Evolutionary conservation across 2,888 invertebrate species (phyloP), one percentile per base, ranked within the genome.

Genomic region (Platyscelio sp.): DNA sequence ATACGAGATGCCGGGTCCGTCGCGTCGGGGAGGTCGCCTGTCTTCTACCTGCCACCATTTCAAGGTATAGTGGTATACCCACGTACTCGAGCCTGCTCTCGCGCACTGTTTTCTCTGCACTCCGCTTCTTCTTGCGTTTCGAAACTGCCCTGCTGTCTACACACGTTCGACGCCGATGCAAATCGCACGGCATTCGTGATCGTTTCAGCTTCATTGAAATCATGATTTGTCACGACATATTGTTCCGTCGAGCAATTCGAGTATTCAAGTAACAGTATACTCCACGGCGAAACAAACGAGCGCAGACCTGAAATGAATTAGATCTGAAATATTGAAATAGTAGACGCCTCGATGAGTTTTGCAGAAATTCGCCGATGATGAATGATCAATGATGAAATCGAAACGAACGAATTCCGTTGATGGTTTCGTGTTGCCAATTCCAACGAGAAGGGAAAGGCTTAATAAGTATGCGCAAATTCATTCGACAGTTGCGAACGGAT

Each of bases 31-130:
- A 91, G 92, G 91, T 92, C 91, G 90, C 86, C 80, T 90, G 90
- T 91, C 92, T 91, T 91, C 92, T 92, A 92, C 91, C 92, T 92
- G 92, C 91, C 92, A 91, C 90, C 87, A 88, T 88, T 88, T 90
- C 87, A 87, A 72, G 72, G 61, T 76, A 78, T 75, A 58, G 51
- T 61, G 79, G 74, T 40, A 58, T 77, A 29, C 83, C 49, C 65
- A 40, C 51, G 68, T 74, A 78, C 68, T 54, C 60, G 68, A 38
- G 24, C 9, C 61, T 40, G 67, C 43, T 58, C 54, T 68, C 43
- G 79, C 81, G 65, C 18, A 24, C 76, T 65, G 40, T 40, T 81
- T 56, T 74, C n/a, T n/a, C 77, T 83, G 77, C 83, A 70, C 78
- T 75, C 43, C 61, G 29, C 61, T 74, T 78, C 75, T 78, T 76